These are phyloP conservation scores for Chrysoperla carnea DNA, from an alignment of 1,140 invertebrate genomes.

Conservation along the genomic window DNA sequence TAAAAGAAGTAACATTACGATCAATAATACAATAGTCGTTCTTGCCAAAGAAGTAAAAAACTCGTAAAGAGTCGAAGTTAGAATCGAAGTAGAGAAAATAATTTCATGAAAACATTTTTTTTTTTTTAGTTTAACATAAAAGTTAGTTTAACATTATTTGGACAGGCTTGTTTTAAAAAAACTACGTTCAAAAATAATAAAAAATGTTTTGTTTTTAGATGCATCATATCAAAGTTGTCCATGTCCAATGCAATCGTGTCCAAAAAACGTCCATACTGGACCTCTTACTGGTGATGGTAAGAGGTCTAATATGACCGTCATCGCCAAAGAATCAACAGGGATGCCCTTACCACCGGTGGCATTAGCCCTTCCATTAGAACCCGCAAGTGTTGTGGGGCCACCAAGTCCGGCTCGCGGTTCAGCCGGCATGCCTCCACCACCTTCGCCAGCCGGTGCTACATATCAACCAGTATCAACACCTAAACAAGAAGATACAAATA, in stretches of 20 bases:
- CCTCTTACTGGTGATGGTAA: conserved; percentile 81
- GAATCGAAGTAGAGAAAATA: no score
- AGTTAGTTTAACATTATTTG: no score
- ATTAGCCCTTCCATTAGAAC: conserved; percentile 39
- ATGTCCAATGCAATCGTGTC: conserved; percentile 77
- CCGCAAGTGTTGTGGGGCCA: conserved; percentile 38
- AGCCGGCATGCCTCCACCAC: conserved; percentile 35
- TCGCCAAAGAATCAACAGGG: conserved; percentile 19
- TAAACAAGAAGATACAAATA: background rate
- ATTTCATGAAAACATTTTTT: no score
- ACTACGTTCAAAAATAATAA: no score
- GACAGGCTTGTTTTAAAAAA: no score
- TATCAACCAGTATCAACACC: conserved; percentile 16
- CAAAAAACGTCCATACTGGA: conserved; percentile 94
- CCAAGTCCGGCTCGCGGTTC: conserved; percentile 46
- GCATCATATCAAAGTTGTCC: conserved; percentile 50
- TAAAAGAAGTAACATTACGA: no score
- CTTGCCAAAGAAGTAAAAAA: no score
- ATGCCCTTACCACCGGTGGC: conserved; percentile 32
- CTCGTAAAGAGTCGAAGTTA: no score
- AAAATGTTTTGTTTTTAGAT: no score
- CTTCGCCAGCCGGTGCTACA: conserved; percentile 20
- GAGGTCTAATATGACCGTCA: conserved; percentile 31
- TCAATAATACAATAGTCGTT: no score
- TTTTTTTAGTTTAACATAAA: no score